Conservation (phyloP, 2,888 invertebrate genomes). For the Pharmacophagus antenor region DNA sequence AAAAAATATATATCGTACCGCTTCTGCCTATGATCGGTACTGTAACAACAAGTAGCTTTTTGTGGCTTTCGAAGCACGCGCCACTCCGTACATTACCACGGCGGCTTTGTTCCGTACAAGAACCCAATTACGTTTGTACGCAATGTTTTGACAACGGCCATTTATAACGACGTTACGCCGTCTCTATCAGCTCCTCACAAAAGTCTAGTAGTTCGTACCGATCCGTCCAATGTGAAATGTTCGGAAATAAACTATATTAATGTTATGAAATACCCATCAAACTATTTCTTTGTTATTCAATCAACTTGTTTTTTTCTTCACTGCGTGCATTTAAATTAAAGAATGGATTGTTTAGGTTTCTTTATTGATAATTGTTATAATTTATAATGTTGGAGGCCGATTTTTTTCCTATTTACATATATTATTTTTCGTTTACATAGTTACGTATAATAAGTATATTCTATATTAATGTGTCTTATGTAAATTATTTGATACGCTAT, state of each 20-base stretch:
- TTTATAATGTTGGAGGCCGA: not conserved
- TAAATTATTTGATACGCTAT: no score
- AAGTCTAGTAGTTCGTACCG: constrained; percentile 34
- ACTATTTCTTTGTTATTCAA: constrained; percentile 21
- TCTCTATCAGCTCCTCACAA: constrained; percentile 50
- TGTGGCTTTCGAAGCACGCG: constrained; percentile 67
- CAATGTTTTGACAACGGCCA: constrained; percentile 74
- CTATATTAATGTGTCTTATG: no score
- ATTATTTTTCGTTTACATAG: no score
- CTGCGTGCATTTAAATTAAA: not conserved
- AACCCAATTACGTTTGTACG: constrained; percentile 76
- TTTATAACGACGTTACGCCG: constrained; percentile 66
- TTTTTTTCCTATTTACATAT: no score
- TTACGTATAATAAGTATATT: no score
- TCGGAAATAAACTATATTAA: constrained; percentile 15
- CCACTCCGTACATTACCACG: constrained; percentile 58
- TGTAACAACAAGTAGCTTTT: constrained; percentile 66
- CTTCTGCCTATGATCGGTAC: constrained; percentile 43
- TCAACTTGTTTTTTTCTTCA: constrained; percentile 1
- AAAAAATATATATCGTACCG: constrained; percentile 25
- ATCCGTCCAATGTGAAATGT: constrained; percentile 16
- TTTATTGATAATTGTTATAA: constrained; percentile 5
- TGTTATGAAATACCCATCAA: constrained; percentile 3
- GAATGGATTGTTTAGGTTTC: constrained; percentile 2
- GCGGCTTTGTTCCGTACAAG: constrained; percentile 71